Conservation (phyloP, 1,140 invertebrate genomes). For the Cherax quadricarinatus region DNA sequence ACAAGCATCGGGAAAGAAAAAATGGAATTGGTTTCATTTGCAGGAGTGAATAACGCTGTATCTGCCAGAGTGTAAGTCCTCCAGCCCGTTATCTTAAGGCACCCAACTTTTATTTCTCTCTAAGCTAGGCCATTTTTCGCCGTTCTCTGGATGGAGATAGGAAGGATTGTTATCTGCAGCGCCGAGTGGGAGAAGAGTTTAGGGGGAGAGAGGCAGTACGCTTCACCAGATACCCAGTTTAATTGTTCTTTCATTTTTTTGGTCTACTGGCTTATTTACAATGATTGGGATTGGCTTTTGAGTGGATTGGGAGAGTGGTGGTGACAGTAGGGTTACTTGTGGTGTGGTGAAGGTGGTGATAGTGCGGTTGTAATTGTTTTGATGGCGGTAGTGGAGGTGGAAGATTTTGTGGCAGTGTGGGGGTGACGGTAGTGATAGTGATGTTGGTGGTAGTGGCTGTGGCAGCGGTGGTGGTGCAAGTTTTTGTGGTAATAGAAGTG, state of each 20-base stretch:
- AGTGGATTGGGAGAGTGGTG: no score
- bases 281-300: not conserved
- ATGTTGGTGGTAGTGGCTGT: no score
- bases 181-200: not conserved
- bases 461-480: not conserved
- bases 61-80: slow-evolving; percentile 34
- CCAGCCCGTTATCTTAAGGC: slow-evolving; percentile 32
- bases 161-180: not conserved
- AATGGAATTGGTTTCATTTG: slow-evolving; percentile 34
- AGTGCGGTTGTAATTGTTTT: no score
- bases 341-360: not conserved
- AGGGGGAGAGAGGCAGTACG: not conserved
- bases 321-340: not conserved
- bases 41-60: slow-evolving; percentile 45
- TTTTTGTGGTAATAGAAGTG: not conserved
- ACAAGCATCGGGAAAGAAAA: not conserved
- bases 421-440: no score
- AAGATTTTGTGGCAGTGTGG: no score
- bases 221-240: slow-evolving; percentile 26
- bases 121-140: not conserved
- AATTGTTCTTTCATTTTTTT: slow-evolving; percentile 11
- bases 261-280: not conserved
- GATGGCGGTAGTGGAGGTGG: not conserved
- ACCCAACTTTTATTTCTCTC: slow-evolving; percentile 16
- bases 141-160: not conserved